These are phyloP conservation scores for Physeter macrocephalus DNA, from an alignment of 2,113 vertebrate species.

Conservation along the genomic window DNA sequence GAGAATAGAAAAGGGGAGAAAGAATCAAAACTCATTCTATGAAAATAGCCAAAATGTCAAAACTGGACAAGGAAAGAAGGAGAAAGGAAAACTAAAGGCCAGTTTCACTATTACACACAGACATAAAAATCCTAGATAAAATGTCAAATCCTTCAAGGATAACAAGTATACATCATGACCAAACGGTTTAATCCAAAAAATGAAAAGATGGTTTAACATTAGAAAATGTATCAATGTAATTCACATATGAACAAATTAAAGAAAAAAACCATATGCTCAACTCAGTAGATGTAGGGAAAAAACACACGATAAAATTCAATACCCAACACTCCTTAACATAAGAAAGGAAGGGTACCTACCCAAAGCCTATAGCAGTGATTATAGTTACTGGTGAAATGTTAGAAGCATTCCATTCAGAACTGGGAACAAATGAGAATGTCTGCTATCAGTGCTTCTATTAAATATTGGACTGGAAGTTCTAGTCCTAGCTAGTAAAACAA, in stretches of 20 bases:
- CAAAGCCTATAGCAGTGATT: neutral
- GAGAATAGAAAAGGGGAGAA: neutral
- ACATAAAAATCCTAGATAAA: neutral
- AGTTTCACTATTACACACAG: neutral
- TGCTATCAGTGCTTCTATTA: neutral
- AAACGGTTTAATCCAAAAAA: neutral
- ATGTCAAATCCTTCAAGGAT: neutral
- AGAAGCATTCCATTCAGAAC: neutral
- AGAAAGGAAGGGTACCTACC: neutral
- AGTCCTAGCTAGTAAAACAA: neutral
- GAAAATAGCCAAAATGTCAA: neutral
- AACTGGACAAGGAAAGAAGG: neutral
- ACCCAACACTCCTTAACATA: neutral
- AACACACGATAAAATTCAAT: neutral
- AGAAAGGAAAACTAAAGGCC: neutral
- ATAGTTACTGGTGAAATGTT: neutral
- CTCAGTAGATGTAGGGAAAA: neutral
- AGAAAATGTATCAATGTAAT: neutral
- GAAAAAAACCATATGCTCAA: neutral
- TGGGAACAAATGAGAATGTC: neutral
- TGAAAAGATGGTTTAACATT: neutral
- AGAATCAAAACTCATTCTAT: neutral
- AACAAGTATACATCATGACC: neutral
- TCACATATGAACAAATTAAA: neutral
- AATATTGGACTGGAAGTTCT: neutral